Evolutionary conservation across 2,797 vertebrate species (phyloP).

Genomic region (Phaenicophaeus curvirostris): DNA sequence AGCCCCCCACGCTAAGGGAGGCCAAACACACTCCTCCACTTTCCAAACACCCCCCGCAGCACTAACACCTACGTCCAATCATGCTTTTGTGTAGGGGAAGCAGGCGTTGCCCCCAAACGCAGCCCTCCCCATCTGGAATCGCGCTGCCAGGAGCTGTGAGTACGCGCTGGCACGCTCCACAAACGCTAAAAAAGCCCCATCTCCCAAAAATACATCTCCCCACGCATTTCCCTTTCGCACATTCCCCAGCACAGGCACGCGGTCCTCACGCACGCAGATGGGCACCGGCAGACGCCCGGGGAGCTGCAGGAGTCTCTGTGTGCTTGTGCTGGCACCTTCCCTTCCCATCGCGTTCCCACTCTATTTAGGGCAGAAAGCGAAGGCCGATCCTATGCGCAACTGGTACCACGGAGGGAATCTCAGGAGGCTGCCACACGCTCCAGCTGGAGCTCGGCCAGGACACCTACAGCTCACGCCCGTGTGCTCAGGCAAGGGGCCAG

Average conservation of each 20-base stretch:
- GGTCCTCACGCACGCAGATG: neutral
- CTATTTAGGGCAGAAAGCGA: constrained; percentile 28
- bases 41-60: neutral
- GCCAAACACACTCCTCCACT: neutral
- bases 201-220: constrained; percentile 24
- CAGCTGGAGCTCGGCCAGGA: constrained; percentile 40
- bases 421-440: constrained; percentile 33
- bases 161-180: neutral
- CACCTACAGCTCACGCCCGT: neutral
- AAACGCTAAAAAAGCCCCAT: neutral
- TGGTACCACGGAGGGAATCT: neutral
- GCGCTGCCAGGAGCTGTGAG: neutral
- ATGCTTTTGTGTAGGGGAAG: neutral
- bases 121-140: neutral
- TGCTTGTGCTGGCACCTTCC: constrained; percentile 26
- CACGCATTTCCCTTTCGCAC: neutral
- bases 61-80: neutral
- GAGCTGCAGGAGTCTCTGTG: neutral
- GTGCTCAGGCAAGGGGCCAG: neutral
- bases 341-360: neutral
- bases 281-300: neutral
- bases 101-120: neutral
- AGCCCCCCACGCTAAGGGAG: neutral
- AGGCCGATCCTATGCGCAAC: neutral
- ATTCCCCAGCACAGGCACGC: neutral